Base-by-base conservation (phyloP, 2,113 vertebrate genomes). In the Bungarus multicinctus region DNA sequence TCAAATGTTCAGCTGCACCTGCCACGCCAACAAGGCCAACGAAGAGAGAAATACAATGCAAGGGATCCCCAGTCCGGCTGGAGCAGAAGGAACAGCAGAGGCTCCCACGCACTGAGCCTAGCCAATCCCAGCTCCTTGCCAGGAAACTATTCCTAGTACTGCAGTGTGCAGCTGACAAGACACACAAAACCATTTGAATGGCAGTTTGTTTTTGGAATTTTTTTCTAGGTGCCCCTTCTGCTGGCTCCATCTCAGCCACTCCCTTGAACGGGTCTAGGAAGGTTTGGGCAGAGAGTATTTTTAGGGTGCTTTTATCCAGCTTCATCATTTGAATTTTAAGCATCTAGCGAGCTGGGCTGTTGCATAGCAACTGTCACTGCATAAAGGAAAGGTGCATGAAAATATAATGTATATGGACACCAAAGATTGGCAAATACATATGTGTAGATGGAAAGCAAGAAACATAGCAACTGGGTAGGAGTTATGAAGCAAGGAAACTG, bases 331-430 rank as follows among this genome's bases (percentile, higher is more conserved):
- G 93, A 96, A 96, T 94, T 93, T 95, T 96, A 96, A 97, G 94
- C 96, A 96, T 96, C 85, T 16, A 94, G 85, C 1, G 95, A 97
- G 97, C 97, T 86, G 1, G 93, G 90, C 60, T 93, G 97, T 97
- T 95, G 97, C 97, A 8, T 97, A 96, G 97, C 97, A 97, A 97
- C 97, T 89, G 16, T 93, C 54, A 0, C 95, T 95, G 96, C 95
- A 92, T 52, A 90, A 60, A 93, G 90, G 92, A 94, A 96, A 96
- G 95, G 95, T 96, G 94, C 94, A 93, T 69, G 87, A n/a, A 8
- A 92, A 91, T 58, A 54, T 55, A 14, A n/a, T 4, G 9, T 47
- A 1, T 9, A 94, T 47, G 89, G 92, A 1, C 0, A 45, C 1
- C 14, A 91, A 30, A 92, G 0, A 60, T 9, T 86, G 74, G 20